phyloP scores from a whole-genome alignment of 2,113 vertebrate species.

The Antennarius striatus region DNA sequence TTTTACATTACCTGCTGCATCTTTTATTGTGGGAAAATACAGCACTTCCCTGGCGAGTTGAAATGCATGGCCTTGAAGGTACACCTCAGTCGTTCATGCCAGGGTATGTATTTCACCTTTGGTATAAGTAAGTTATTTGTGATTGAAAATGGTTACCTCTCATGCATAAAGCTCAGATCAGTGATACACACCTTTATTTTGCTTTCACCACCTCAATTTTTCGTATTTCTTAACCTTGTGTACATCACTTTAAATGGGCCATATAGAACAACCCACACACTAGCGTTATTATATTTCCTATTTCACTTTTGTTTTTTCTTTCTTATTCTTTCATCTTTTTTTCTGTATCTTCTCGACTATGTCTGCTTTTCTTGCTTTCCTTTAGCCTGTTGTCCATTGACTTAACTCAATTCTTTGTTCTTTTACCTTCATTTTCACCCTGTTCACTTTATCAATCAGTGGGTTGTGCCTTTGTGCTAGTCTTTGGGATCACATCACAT shows the following conservation, averaged over 20 bases:
- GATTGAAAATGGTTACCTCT: slow-evolving; percentile 36
- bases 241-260: slow-evolving; percentile 42
- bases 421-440: slow-evolving; percentile 59
- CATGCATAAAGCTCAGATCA: slow-evolving; percentile 24
- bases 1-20: not conserved
- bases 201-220: not conserved
- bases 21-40: not conserved
- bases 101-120: slow-evolving; percentile 25
- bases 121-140: slow-evolving; percentile 17
- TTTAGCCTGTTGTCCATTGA: slow-evolving; percentile 53
- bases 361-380: slow-evolving; percentile 52
- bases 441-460: slow-evolving; percentile 80
- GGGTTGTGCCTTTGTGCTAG: slow-evolving; percentile 75
- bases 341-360: slow-evolving; percentile 12
- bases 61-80: slow-evolving; percentile 10
- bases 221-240: slow-evolving; percentile 28
- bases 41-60: not conserved
- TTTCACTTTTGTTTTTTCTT: slow-evolving; percentile 43
- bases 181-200: slow-evolving; percentile 20
- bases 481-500: slow-evolving; percentile 74
- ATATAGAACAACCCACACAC: slow-evolving; percentile 44
- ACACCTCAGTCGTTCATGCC: slow-evolving; percentile 21
- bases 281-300: slow-evolving; percentile 53
- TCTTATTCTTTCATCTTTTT: slow-evolving; percentile 4
- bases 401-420: slow-evolving; percentile 43